Base-by-base conservation (phyloP, 64 coral and sea anemone genomes). In the Actinia equina region DNA sequence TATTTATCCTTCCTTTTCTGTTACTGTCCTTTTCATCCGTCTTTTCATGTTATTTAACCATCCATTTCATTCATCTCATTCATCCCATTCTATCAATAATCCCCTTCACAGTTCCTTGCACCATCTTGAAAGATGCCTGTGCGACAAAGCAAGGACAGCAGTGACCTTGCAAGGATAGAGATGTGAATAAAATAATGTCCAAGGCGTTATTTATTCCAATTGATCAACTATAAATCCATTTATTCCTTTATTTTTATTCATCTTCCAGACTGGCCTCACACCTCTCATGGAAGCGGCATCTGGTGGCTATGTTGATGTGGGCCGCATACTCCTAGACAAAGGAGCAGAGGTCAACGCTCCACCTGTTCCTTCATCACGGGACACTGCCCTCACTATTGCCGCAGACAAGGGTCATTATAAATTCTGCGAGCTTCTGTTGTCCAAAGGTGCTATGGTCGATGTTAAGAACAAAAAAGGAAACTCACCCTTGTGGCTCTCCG, bases 401-500 rank as follows among this genome's bases (percentile, higher is more conserved):
- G 95, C 95, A 57, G 95, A 98, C 70, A 98, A 98, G 45, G 95
- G 95, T 71, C 95, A 98, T 89, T 94, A 98, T 84, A 98, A 98
- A 83, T 98, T 98, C 49, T 98, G 95, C 85, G 95, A 98, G 54
- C 71, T 98, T 56, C 77, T 98, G 53, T 83, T 98, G 79, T 98
- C 89, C 45, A 89, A 90, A 41, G 87, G 92, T 16, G 95, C 95
- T 23, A 94, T 98, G 85, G 95, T 98, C 8, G 95, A 98, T 80
- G 95, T 94, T 43, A 94, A 94, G 79, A 98, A 98, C 87, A 98
- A 98, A 89, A 98, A 98, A 82, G 95, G 95, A 4, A 98, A 94
- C 63, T 94, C 95, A 2, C 95, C 95, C 41, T 81, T 98, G 15
- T 98, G 95, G 95, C 85, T 98, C 26, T 93, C 95, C 61, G 95